These are phyloP conservation scores for Iselma pallidipennis DNA, from an alignment of 2,888 invertebrate species.

Conservation along the genomic window DNA sequence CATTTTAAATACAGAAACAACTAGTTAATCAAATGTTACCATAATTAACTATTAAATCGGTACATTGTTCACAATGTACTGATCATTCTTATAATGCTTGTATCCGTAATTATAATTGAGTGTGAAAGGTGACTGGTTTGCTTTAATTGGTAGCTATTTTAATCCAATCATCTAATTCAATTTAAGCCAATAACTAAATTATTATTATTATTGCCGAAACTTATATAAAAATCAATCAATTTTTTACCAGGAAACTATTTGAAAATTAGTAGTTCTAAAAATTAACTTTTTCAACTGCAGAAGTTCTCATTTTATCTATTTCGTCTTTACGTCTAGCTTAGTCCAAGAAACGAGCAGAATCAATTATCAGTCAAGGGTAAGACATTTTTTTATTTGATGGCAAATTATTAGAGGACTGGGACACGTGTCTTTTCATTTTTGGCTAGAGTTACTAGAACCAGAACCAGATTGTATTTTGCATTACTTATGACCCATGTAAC, in stretches of 20 bases:
- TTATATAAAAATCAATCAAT: neutral
- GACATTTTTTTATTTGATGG: no score
- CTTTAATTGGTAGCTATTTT: neutral
- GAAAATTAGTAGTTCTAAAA: neutral
- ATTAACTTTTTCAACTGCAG: no score
- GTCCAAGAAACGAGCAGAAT: no score
- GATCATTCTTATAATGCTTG: neutral
- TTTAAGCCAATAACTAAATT: neutral
- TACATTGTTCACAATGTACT: neutral
- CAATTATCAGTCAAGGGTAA: no score
- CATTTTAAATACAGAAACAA: neutral
- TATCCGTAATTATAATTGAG: neutral
- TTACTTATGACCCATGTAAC: no score
- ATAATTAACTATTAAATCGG: neutral
- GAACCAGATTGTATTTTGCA: no score
- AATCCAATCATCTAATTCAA: neutral
- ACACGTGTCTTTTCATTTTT: no score
- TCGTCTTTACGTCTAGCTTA: no score
- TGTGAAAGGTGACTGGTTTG: constrained; percentile 2
- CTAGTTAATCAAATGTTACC: neutral
- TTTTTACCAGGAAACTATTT: neutral
- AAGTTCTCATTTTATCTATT: no score
- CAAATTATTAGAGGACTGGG: no score
- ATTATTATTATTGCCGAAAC: neutral
- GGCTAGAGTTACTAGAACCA: no score